phyloP scores from a whole-genome alignment of 2,888 invertebrate genomes.

The Pterobdella sp. region DNA sequence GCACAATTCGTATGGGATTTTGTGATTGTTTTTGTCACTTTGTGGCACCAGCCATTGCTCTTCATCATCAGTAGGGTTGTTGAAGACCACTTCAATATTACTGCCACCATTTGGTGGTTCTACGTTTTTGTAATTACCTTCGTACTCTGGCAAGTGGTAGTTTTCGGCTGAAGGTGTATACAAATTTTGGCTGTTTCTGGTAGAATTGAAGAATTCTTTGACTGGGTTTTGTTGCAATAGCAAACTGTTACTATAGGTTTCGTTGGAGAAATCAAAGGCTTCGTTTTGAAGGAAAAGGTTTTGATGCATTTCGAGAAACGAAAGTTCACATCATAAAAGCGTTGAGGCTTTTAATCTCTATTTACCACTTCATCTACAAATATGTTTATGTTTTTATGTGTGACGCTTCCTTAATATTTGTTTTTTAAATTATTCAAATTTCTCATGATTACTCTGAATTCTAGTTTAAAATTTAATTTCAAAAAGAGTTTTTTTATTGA shows the following conservation, averaged over 20 bases:
- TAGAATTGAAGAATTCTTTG: neutral
- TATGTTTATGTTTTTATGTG: slow-evolving; percentile 8
- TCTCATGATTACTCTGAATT: too few species aligned
- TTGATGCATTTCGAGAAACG: slow-evolving; percentile 9
- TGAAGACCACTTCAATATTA: neutral
- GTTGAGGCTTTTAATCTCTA: neutral
- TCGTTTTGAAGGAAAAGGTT: neutral
- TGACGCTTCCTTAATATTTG: neutral
- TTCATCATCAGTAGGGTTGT: neutral
- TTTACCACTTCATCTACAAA: neutral
- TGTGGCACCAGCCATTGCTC: neutral
- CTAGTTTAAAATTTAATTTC: too few species aligned
- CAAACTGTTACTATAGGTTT: neutral
- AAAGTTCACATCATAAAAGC: too few species aligned
- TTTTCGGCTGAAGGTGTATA: neutral
- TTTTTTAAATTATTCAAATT: neutral
- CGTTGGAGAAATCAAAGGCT: neutral
- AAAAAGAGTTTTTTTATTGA: too few species aligned
- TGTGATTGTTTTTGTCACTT: neutral
- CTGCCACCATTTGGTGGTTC: too few species aligned
- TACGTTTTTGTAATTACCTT: neutral
- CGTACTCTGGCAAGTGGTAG: neutral
- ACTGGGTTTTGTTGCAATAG: neutral
- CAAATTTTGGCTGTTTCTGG: too few species aligned
- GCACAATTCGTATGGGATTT: neutral